phyloP scores from a whole-genome alignment of 2,888 invertebrate genomes.

The Scaptomyza polygonia region DNA sequence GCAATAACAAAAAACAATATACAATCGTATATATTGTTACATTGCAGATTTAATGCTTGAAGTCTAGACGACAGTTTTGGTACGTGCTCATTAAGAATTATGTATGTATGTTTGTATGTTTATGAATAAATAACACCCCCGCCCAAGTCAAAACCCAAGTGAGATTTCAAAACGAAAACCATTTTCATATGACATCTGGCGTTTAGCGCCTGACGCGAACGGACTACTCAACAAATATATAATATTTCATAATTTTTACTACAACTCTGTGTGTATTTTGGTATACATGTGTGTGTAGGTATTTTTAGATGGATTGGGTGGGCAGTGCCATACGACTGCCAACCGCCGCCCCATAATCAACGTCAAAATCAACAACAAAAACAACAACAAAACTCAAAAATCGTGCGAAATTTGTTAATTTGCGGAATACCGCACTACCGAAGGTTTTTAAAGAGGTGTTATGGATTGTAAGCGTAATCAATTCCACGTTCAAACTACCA shows the following conservation, averaged over 20 bases:
- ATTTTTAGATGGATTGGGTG: slow-evolving; percentile 27
- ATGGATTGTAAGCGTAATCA: too few species aligned
- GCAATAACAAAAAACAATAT: slow-evolving; percentile 55
- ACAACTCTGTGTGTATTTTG: slow-evolving; percentile 8
- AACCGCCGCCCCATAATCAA: slow-evolving; percentile 17
- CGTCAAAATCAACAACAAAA: slow-evolving; percentile 34
- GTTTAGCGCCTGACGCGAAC: slow-evolving; percentile 11
- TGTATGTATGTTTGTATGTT: not conserved
- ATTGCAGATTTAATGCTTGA: slow-evolving; percentile 73
- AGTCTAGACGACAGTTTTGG: slow-evolving; percentile 77
- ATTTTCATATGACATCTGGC: slow-evolving; percentile 54
- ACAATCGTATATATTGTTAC: slow-evolving; percentile 36
- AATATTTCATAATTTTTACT: slow-evolving; percentile 53
- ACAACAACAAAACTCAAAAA: slow-evolving; percentile 41
- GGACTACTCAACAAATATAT: slow-evolving; percentile 9
- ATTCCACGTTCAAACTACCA: too few species aligned
- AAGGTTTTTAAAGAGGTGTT: not conserved
- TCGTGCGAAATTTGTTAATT: slow-evolving; percentile 64
- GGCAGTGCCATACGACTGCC: slow-evolving; percentile 19
- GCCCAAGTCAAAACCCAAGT: not conserved
- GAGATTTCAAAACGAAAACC: slow-evolving; percentile 26
- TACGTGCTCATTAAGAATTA: slow-evolving; percentile 73
- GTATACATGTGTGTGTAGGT: slow-evolving; percentile 9
- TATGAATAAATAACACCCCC: slow-evolving; percentile 26
- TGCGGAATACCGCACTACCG: slow-evolving; percentile 19